A percentile compares a stretch with the other conserved stretches of the same genome.
Evolutionary conservation across 2,888 invertebrate genomes (phyloP).

Genomic region (Synanthedon tipuliformis): DNA sequence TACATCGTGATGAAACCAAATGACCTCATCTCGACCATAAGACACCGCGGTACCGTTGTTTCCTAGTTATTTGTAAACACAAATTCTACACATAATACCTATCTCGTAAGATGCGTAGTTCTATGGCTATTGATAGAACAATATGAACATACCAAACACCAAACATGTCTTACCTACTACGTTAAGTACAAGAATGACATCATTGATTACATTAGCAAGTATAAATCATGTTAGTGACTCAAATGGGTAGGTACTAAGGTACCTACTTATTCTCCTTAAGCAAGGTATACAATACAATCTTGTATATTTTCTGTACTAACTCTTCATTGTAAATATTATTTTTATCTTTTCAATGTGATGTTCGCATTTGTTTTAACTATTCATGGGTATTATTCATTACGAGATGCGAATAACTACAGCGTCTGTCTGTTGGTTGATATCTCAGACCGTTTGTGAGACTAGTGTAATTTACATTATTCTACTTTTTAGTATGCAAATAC

Average conservation of each 20-base stretch:
- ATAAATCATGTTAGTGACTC: slow-evolving; percentile 5
- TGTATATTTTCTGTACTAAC: no score
- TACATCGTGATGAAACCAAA: not conserved
- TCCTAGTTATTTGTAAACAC: not conserved
- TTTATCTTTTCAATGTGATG: no score
- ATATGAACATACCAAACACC: not conserved
- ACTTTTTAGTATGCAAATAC: no score
- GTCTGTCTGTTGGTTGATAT: no score
- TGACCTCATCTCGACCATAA: not conserved
- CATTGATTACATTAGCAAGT: slow-evolving; percentile 21
- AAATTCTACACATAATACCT: not conserved
- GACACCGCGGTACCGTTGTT: not conserved
- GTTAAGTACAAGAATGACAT: slow-evolving; percentile 17
- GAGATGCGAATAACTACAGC: no score
- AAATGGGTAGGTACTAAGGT: not conserved
- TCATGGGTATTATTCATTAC: no score
- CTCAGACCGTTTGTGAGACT: no score
- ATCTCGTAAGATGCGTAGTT: not conserved
- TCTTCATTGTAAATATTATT: no score
- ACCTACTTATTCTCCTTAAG: no score
- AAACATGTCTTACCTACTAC: not conserved
- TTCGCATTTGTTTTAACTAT: no score
- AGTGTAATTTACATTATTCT: no score
- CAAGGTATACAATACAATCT: no score
- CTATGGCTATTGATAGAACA: not conserved